These are phyloP conservation scores for Osmerus eperlanus DNA, from an alignment of 2,113 vertebrate species.

Conservation along the genomic window DNA sequence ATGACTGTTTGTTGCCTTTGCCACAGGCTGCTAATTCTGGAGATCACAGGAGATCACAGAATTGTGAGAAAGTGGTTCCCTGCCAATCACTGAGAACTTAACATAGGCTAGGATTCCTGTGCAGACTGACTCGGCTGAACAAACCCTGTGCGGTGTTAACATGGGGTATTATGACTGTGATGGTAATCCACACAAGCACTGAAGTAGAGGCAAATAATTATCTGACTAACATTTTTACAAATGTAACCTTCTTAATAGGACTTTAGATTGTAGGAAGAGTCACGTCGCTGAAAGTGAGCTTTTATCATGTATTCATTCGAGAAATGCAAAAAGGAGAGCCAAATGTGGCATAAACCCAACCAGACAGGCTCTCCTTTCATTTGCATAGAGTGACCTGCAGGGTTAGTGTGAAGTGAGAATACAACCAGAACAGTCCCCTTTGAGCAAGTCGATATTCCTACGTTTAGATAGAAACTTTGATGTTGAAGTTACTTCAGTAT, in stretches of 20 bases:
- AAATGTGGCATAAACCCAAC: conserved; percentile 46
- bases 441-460: conserved; percentile 55
- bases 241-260: conserved; percentile 46
- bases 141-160: conserved; percentile 21
- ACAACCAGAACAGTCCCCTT: conserved; percentile 50
- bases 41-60: conserved; percentile 38
- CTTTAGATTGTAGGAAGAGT: conserved; percentile 47
- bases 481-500: conserved; percentile 16
- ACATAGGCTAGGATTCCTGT: conserved; percentile 26
- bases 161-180: conserved; percentile 38
- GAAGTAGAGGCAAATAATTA: conserved; percentile 47
- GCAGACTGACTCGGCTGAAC: conserved; percentile 31
- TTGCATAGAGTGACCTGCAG: conserved; percentile 66
- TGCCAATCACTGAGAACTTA: conserved; percentile 34
- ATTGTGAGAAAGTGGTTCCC: conserved; percentile 1
- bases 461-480: conserved; percentile 48
- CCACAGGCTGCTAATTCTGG: conserved; percentile 19
- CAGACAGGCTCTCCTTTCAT: conserved; percentile 50
- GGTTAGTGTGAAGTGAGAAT: conserved; percentile 47
- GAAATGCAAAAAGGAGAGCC: conserved; percentile 66
- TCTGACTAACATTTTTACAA: conserved; percentile 42
- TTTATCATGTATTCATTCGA: conserved; percentile 72
- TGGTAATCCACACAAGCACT: conserved; percentile 32
- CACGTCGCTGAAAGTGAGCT: conserved; percentile 54
- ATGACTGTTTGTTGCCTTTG: conserved; percentile 14